Evolutionary conservation across 92 coral and sea anemone species (phyloP).

Genomic region (Phenganax subtilis): DNA sequence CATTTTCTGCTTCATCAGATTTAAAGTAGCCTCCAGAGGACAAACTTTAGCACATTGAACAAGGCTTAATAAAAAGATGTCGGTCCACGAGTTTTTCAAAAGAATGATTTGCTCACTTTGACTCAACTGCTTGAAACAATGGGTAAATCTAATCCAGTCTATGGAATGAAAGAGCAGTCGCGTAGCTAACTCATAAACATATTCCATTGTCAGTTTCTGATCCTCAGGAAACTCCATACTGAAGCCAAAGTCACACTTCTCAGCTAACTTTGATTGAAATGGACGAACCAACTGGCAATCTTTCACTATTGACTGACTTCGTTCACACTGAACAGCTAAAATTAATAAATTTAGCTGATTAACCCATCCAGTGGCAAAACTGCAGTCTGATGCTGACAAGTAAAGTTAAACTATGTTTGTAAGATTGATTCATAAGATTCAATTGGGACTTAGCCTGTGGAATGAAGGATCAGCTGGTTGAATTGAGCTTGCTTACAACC

Average conservation of each 20-base stretch:
- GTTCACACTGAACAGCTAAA: slow-evolving; percentile 89
- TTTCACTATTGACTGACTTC: slow-evolving; percentile 51
- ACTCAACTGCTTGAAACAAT: slow-evolving; percentile 63
- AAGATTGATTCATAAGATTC: no score
- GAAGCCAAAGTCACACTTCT: slow-evolving; percentile 27
- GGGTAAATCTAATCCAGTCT: slow-evolving; percentile 83
- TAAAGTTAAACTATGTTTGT: no score
- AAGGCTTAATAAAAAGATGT: slow-evolving; percentile 80
- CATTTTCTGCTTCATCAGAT: slow-evolving; percentile 57
- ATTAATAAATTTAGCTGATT: not conserved
- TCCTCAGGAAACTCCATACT: slow-evolving; percentile 50
- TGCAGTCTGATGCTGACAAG: no score
- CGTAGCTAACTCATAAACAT: slow-evolving; percentile 93
- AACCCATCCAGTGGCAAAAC: no score
- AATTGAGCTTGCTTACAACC: no score
- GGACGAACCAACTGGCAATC: not conserved
- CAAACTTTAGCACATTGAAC: slow-evolving; percentile 79
- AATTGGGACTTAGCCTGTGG: no score
- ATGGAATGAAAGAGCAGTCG: slow-evolving; percentile 88
- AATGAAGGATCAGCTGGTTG: no score
- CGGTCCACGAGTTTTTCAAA: slow-evolving; percentile 81
- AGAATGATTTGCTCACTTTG: slow-evolving; percentile 71
- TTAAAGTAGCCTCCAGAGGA: slow-evolving; percentile 77
- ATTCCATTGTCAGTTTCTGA: slow-evolving; percentile 79
- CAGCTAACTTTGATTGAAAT: slow-evolving; percentile 26